These are phyloP conservation scores for Keiferia lycopersicella DNA, from an alignment of 2,888 invertebrate species.

Conservation along the genomic window DNA sequence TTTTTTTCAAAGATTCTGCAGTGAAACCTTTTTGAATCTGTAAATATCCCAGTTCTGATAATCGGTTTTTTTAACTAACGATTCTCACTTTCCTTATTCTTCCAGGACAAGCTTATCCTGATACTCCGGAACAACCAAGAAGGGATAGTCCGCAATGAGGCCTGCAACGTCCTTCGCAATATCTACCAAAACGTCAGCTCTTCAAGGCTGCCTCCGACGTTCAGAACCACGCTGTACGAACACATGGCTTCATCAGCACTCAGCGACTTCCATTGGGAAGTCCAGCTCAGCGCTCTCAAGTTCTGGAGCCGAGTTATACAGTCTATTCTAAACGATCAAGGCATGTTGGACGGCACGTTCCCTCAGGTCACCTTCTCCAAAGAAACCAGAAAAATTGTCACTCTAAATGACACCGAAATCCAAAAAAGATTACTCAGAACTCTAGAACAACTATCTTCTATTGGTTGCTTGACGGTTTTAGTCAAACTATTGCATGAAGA, in stretches of 20 bases:
- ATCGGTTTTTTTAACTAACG: background rate
- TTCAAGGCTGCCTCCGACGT: constrained; percentile 74
- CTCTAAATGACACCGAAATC: constrained; percentile 85
- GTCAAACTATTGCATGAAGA: constrained; percentile 85
- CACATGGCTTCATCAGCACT: constrained; percentile 85
- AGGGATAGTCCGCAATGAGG: constrained; percentile 89
- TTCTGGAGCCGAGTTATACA: constrained; percentile 88
- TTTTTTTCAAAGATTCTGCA: too few species aligned
- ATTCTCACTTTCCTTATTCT: constrained; percentile 32
- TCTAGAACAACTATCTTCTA: constrained; percentile 84
- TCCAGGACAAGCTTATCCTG: constrained; percentile 77
- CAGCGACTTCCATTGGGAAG: constrained; percentile 91
- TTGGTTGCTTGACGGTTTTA: constrained; percentile 87
- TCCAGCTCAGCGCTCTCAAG: constrained; percentile 85
- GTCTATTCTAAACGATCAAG: constrained; percentile 85
- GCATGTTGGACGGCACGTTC: constrained; percentile 91
- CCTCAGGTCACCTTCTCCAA: constrained; percentile 90
- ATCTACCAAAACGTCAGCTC: constrained; percentile 83
- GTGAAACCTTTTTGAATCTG: too few species aligned
- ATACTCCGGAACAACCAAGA: constrained; percentile 86
- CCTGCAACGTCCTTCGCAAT: constrained; percentile 83
- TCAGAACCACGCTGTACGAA: constrained; percentile 80
- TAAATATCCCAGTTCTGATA: background rate
- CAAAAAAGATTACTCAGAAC: constrained; percentile 84
- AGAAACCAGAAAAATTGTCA: constrained; percentile 88